Percentiles rank a stretch among this genome's conserved stretches.
Conservation (phyloP, 2,888 invertebrate species). For the Uropetala carovei region DNA sequence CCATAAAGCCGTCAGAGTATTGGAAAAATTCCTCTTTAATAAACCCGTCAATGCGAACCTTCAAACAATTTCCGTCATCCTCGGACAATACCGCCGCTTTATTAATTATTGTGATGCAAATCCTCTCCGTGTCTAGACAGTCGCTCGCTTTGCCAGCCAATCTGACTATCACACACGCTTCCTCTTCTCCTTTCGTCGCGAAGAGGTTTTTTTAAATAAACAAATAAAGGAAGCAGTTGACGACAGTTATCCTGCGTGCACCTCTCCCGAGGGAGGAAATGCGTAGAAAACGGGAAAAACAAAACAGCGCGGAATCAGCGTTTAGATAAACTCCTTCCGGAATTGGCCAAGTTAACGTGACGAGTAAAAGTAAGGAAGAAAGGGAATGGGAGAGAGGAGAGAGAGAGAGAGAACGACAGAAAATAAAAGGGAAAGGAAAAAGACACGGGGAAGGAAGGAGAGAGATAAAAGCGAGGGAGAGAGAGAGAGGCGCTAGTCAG, state of each 20-base stretch:
- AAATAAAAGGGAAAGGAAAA: background rate
- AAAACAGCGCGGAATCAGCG: background rate
- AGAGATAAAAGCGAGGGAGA: too few species aligned
- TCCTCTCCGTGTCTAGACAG: too few species aligned
- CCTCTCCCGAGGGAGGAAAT: background rate
- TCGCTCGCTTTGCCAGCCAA: background rate
- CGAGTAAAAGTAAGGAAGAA: background rate
- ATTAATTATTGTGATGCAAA: constrained; percentile 20
- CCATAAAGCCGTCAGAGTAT: background rate
- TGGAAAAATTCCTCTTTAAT: background rate
- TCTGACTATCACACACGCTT: background rate
- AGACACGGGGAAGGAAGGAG: too few species aligned
- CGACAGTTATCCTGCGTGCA: background rate
- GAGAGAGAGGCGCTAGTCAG: too few species aligned
- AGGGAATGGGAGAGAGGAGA: background rate
- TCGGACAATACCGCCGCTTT: background rate
- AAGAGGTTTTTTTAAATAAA: too few species aligned
- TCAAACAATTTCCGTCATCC: background rate
- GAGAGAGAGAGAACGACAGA: background rate
- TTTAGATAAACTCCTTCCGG: background rate
- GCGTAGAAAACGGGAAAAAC: constrained; percentile 2
- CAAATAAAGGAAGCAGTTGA: background rate
- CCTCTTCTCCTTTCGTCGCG: background rate
- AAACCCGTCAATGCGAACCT: background rate
- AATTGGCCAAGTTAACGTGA: background rate